Conservation (phyloP, 92 coral and sea anemone genomes). For the Siderastrea radians region DNA sequence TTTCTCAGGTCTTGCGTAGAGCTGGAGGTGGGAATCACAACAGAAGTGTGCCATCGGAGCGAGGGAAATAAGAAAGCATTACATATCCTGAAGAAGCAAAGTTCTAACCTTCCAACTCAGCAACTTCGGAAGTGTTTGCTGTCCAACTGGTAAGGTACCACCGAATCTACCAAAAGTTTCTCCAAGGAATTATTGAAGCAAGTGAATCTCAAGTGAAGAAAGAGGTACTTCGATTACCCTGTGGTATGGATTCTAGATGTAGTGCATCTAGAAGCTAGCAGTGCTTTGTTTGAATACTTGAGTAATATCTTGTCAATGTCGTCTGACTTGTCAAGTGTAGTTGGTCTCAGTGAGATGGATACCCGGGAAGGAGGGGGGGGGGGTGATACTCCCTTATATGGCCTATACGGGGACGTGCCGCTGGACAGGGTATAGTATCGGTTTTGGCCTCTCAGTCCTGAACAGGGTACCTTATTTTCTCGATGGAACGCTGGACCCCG, state of each 20-base stretch:
- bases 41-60: neutral
- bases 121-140: conserved; percentile 49
- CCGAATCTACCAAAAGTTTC: conserved; percentile 52
- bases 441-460: too few relatives aligned
- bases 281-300: conserved; percentile 87
- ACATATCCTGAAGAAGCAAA: conserved; percentile 69
- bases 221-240: conserved; percentile 19
- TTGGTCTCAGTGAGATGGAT: conserved; percentile 56
- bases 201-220: neutral
- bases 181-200: conserved; percentile 23
- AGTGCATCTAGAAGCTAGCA: conserved; percentile 80
- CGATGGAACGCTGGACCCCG: too few relatives aligned
- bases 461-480: too few relatives aligned
- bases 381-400: too few relatives aligned
- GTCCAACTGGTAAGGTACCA: conserved; percentile 70
- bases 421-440: too few relatives aligned
- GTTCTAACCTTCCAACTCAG: conserved; percentile 49
- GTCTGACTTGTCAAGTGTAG: conserved; percentile 9
- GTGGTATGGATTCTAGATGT: conserved; percentile 43
- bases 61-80: conserved; percentile 55
- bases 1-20: conserved; percentile 64
- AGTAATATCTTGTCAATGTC: conserved; percentile 52
- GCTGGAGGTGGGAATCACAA: conserved; percentile 47
- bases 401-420: too few relatives aligned
- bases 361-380: neutral